Conservation (phyloP, 2,888 invertebrate species). For the Hecatera dysodea region DNA sequence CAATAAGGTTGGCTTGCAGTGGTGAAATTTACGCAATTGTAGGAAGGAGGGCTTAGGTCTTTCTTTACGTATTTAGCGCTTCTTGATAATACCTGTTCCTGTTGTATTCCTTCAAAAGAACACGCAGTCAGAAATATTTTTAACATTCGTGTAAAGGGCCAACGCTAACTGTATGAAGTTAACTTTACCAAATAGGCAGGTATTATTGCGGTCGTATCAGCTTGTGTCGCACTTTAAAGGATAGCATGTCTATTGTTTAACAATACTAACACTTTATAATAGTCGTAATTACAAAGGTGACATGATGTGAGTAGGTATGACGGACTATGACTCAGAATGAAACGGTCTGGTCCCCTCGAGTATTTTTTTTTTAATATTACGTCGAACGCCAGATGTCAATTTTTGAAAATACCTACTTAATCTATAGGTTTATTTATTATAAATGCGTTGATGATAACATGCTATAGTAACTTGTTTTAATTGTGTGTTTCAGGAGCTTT, state of each 20-base stretch:
- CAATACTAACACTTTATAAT: conserved; percentile 2
- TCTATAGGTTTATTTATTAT: not conserved
- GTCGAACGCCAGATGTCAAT: conserved; percentile 10
- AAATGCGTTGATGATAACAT: not conserved
- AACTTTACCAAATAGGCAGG: not conserved
- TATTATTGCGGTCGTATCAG: conserved; percentile 3
- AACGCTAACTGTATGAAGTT: not conserved
- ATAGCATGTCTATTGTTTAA: conserved; percentile 27
- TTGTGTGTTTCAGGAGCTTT: not conserved
- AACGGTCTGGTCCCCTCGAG: conserved; percentile 1
- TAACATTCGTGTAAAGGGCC: too few species aligned
- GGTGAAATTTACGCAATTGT: not conserved
- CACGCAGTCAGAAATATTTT: too few species aligned
- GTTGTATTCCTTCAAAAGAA: too few species aligned
- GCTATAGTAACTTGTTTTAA: not conserved
- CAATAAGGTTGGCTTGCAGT: not conserved
- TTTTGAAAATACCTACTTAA: too few species aligned
- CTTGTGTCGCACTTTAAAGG: not conserved
- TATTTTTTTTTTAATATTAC: conserved; percentile 4
- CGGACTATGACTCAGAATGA: conserved; percentile 10
- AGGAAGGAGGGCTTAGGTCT: not conserved
- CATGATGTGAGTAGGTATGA: too few species aligned
- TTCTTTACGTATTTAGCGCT: not conserved
- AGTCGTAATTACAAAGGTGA: conserved; percentile 27
- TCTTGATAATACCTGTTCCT: not conserved